A percentile compares a stretch with the other conserved stretches of the same genome.
phyloP scores from a whole-genome alignment of 2,797 vertebrate species.

The Macroramphosus scolopax region DNA sequence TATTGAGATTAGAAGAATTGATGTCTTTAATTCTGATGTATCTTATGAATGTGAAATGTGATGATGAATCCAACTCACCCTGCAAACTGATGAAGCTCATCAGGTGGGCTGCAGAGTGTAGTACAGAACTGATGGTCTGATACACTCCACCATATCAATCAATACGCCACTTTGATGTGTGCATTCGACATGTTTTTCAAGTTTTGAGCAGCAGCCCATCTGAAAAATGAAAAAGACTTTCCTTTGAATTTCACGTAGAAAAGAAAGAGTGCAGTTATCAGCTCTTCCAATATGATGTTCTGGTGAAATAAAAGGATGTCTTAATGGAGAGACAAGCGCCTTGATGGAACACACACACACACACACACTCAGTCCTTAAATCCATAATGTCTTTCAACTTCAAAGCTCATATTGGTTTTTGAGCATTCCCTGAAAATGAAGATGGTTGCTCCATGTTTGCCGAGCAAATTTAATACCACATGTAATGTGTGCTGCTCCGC shows the following conservation, averaged over 20 bases:
- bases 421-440: constrained; percentile 55
- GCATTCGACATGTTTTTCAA: constrained; percentile 33
- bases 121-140: constrained; percentile 14
- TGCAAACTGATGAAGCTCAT: too few species aligned
- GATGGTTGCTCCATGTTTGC: constrained; percentile 59
- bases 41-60: too few species aligned
- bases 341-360: constrained; percentile 54
- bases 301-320: constrained; percentile 58
- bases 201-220: constrained; percentile 21
- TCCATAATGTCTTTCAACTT: constrained; percentile 75
- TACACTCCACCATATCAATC: constrained; percentile 19
- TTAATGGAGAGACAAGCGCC: constrained; percentile 66
- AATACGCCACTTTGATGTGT: constrained; percentile 50
- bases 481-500: constrained; percentile 48
- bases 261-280: constrained; percentile 36
- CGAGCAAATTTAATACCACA: constrained; percentile 58
- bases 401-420: constrained; percentile 68
- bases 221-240: constrained; percentile 33
- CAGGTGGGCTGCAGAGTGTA: not conserved
- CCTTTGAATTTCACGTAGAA: constrained; percentile 51
- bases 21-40: too few species aligned
- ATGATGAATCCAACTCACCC: too few species aligned
- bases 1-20: too few species aligned
- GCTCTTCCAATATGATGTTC: constrained; percentile 32
- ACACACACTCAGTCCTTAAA: constrained; percentile 43